Evolutionary conservation across 2,113 vertebrate genomes (phyloP).

Genomic region (Catharus fuscescens): DNA sequence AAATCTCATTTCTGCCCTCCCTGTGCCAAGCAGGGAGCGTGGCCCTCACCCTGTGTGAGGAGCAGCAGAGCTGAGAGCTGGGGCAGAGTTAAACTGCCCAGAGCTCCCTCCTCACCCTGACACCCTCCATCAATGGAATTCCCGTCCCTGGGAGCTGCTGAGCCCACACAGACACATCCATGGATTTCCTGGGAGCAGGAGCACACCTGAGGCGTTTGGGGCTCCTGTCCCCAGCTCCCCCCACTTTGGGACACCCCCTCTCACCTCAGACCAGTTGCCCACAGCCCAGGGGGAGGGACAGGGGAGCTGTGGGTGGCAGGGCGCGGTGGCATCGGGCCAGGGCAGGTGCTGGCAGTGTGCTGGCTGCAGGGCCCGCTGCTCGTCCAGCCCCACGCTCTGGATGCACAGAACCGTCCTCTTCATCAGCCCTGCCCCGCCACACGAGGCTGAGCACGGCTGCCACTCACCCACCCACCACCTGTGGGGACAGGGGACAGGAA

Average conservation of each 20-base stretch:
- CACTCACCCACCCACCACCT: constrained; percentile 96
- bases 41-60: not conserved
- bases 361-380: constrained; percentile 82
- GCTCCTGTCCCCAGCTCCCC: not conserved
- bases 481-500: not conserved
- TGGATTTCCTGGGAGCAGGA: fast-evolving
- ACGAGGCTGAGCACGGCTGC: constrained; percentile 86
- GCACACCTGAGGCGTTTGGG: fast-evolving
- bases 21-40: fast-evolving
- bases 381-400: constrained; percentile 83
- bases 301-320: constrained; percentile 80
- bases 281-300: constrained; percentile 87
- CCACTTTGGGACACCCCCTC: no score
- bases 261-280: constrained; percentile 91
- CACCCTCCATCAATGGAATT: not conserved
- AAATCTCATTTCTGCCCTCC: not conserved
- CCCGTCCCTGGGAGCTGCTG: fast-evolving
- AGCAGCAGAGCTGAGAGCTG: no score
- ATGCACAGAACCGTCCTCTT: constrained; percentile 87
- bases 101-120: fast-evolving
- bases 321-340: constrained; percentile 69
- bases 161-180: not conserved
- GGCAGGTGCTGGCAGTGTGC: constrained; percentile 78
- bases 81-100: not conserved
- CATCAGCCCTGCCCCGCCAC: constrained; percentile 77